Evolutionary conservation across 2,888 invertebrate species (phyloP).

Genomic region (Pollenia angustigena): DNA sequence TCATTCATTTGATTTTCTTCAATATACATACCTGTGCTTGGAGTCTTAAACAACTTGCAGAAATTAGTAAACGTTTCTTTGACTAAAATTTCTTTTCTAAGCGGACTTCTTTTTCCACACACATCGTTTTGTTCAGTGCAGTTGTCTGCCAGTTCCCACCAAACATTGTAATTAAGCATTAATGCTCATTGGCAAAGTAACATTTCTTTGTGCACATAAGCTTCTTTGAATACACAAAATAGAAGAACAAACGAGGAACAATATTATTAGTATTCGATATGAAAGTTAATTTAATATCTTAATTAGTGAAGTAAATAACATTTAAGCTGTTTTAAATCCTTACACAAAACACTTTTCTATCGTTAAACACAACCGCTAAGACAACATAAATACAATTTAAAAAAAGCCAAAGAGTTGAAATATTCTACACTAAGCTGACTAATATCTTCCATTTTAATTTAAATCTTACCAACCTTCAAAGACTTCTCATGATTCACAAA

Average conservation of each 20-base stretch:
- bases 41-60: no score
- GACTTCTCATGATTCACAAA: slow-evolving; percentile 9
- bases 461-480: slow-evolving; percentile 51
- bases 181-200: slow-evolving; percentile 44
- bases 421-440: slow-evolving; percentile 49
- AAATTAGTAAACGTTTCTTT: no score
- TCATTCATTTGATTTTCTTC: no score
- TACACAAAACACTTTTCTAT: slow-evolving; percentile 35
- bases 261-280: slow-evolving; percentile 48
- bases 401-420: slow-evolving; percentile 41
- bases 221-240: slow-evolving; percentile 12
- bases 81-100: not conserved
- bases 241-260: not conserved
- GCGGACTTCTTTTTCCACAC: not conserved
- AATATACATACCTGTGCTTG: no score
- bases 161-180: slow-evolving; percentile 5
- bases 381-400: not conserved
- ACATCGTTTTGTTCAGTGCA: slow-evolving; percentile 44
- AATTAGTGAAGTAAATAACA: slow-evolving; percentile 79
- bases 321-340: slow-evolving; percentile 73
- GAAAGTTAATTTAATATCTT: slow-evolving; percentile 77
- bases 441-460: slow-evolving; percentile 61
- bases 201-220: slow-evolving; percentile 40
- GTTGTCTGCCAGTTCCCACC: not conserved
- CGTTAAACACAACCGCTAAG: not conserved